These are phyloP conservation scores for Caenorhabditis macrosperma DNA, from an alignment of 2,888 invertebrate genomes.

Conservation along the genomic window DNA sequence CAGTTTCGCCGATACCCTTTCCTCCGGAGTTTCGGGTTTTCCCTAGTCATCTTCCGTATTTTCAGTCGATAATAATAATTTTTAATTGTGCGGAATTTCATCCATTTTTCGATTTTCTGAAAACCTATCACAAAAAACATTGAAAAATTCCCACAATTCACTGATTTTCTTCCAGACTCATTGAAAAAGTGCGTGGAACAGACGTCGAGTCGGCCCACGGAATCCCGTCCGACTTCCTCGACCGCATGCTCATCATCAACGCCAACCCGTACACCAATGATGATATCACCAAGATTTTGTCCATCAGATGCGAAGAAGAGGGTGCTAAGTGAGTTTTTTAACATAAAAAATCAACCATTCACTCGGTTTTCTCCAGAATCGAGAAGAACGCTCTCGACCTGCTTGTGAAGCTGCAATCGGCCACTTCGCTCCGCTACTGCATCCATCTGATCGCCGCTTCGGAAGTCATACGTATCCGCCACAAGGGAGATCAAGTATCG, in stretches of 20 bases:
- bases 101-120: no score
- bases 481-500: slow-evolving; percentile 64
- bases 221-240: slow-evolving; percentile 95
- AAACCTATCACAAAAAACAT: no score
- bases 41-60: no score
- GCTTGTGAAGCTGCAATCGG: slow-evolving; percentile 92
- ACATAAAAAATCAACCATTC: neutral
- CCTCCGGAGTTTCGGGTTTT: no score
- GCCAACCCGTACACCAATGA: slow-evolving; percentile 83
- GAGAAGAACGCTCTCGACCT: slow-evolving; percentile 91
- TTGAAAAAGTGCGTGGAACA: slow-evolving; percentile 90
- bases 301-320: slow-evolving; percentile 87
- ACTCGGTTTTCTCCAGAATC: slow-evolving; percentile 82
- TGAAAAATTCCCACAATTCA: neutral
- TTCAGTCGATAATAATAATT: no score
- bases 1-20: no score
- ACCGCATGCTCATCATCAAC: slow-evolving; percentile 83
- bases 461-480: slow-evolving; percentile 90
- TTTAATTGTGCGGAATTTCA: no score
- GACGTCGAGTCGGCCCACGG: slow-evolving; percentile 95
- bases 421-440: slow-evolving; percentile 94
- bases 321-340: slow-evolving; percentile 86
- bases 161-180: slow-evolving; percentile 50
- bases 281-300: slow-evolving; percentile 63
- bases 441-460: slow-evolving; percentile 98